phyloP scores from a whole-genome alignment of 2,888 invertebrate species.

The Plusia festucae region DNA sequence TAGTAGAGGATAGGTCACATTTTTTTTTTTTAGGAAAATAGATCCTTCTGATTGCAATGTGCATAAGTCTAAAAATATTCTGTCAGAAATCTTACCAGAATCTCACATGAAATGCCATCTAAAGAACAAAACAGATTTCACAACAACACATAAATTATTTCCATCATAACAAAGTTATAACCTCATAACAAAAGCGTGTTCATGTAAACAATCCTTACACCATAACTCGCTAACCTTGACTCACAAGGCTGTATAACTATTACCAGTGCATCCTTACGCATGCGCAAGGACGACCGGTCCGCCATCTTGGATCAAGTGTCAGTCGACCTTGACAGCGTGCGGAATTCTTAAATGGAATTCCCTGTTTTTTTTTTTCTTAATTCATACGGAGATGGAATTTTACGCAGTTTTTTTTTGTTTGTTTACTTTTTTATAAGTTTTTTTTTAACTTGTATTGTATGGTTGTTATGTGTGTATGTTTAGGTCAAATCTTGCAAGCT shows the following conservation, averaged over 20 bases:
- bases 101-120: not conserved
- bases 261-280: conserved; percentile 47
- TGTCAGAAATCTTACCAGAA: no score
- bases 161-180: not conserved
- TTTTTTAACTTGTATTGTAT: no score
- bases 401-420: not conserved
- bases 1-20: no score
- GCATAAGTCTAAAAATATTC: no score
- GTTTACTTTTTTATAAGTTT: no score
- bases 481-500: no score
- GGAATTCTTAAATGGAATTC: conserved; percentile 55
- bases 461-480: no score
- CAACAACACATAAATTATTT: not conserved
- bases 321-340: conserved; percentile 57
- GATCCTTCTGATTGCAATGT: no score
- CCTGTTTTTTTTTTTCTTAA: conserved; percentile 27
- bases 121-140: not conserved
- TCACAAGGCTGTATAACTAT: conserved; percentile 43
- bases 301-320: conserved; percentile 61
- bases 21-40: no score
- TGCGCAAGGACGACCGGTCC: conserved; percentile 54
- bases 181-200: not conserved
- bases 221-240: conserved; percentile 49
- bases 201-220: conserved; percentile 10
- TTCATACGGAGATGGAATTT: conserved; percentile 9